Conservation (phyloP, 2,888 invertebrate genomes). For the Agrypnus murinus region DNA sequence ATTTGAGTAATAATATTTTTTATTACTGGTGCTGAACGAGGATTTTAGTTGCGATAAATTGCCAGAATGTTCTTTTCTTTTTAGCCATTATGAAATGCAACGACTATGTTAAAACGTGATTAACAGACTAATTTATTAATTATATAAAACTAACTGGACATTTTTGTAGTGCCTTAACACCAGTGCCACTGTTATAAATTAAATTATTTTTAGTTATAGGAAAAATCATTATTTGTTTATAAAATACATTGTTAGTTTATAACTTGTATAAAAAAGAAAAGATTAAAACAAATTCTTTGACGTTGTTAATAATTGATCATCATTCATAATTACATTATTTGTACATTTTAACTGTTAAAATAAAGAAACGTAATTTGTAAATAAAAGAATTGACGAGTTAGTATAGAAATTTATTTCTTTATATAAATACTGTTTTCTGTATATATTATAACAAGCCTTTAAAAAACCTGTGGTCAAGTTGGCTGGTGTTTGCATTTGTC, state of each 20-base stretch:
- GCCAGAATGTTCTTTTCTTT: background rate
- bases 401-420: too few species aligned
- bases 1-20: slow-evolving; percentile 34
- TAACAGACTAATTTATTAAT: slow-evolving; percentile 56
- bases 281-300: slow-evolving; percentile 15
- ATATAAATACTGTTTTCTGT: too few species aligned
- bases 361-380: slow-evolving; percentile 41
- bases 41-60: slow-evolving; percentile 36
- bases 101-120: slow-evolving; percentile 50
- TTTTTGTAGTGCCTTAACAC: slow-evolving; percentile 54
- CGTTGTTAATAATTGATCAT: slow-evolving; percentile 41
- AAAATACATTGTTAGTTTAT: slow-evolving; percentile 42
- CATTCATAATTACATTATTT: slow-evolving; percentile 36
- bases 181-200: slow-evolving; percentile 55
- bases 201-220: slow-evolving; percentile 49
- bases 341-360: slow-evolving; percentile 48
- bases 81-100: slow-evolving; percentile 43
- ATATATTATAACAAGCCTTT: too few species aligned
- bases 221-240: slow-evolving; percentile 33
- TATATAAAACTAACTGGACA: slow-evolving; percentile 47
- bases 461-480: too few species aligned
- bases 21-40: slow-evolving; percentile 44
- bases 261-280: slow-evolving; percentile 39
- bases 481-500: too few species aligned
- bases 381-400: slow-evolving; percentile 40